Base-by-base conservation (phyloP, 2,113 vertebrate genomes). In the Cichladusa arquata region DNA sequence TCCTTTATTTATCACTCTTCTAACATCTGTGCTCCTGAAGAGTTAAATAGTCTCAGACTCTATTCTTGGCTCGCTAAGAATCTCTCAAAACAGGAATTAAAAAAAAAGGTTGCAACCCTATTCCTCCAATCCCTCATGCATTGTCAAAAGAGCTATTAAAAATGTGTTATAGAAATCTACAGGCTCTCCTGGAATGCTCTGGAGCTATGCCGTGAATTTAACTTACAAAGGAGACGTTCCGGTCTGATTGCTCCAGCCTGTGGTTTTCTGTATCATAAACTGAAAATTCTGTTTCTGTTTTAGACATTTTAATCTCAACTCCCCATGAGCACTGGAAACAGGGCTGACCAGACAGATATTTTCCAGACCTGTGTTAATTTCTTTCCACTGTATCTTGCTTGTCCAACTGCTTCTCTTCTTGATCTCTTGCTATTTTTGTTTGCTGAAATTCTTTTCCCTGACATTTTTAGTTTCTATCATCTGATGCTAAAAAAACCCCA, bases 91-190 rank as follows among this genome's bases (percentile, higher is more conserved):
- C 48, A 65, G 66, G 61, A 58, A 80, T 88, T 72, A 47, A 61
- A 77, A 54, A 69, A 77, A 77, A 70, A 70, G 22, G 31, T 80
- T 94, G 70, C 51, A 95, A 91, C 36, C 40, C 19, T 91, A 45
- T 61, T 90, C 62, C 54, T 91, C 61, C 91, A 88, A 66, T 93
- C 84, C 74, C 81, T 74, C 65, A 40, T 56, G 69, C 45, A 67
- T 11, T 95, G 57, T 94, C 66, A 80, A 84, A 95, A 86, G 82
- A 82, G 54, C 81, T 93, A 92, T 90, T 94, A 95, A 94, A 87
- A 88, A 58, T 72, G 51, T 74, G 56, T 40, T 95, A 42, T 1
- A 92, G 71, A 88, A 74, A 76, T 77, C 90, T 86, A 62, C 65
- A 85, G 66, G 48, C 56, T 89, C 42, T 54, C 45, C 69, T 54